phyloP scores from a whole-genome alignment of 2,888 invertebrate genomes.

The Creontiades dilutus region DNA sequence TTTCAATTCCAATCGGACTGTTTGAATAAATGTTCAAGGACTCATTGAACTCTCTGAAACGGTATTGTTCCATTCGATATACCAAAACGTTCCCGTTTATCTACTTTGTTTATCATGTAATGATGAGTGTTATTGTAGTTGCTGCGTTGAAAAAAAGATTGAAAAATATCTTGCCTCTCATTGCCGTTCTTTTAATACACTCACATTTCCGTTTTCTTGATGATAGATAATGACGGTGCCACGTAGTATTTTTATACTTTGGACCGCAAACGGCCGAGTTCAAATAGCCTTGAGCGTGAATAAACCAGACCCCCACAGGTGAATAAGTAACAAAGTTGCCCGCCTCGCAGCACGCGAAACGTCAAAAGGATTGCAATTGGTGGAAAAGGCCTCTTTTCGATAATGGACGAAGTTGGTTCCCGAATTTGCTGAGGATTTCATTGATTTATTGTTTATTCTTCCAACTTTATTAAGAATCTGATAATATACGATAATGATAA shows the following conservation, averaged over 20 bases:
- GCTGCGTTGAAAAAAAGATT: too few species aligned
- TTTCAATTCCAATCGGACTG: too few species aligned
- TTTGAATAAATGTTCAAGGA: too few species aligned
- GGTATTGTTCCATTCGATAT: too few species aligned
- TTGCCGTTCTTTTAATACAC: neutral
- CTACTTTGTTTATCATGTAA: neutral
- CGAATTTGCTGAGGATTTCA: neutral
- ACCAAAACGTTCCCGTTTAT: too few species aligned
- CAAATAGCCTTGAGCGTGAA: constrained; percentile 29
- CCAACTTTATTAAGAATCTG: neutral
- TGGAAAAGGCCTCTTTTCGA: constrained; percentile 10
- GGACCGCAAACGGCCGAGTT: neutral
- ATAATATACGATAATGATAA: too few species aligned
- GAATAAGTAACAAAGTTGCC: constrained; percentile 17
- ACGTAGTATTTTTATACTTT: neutral
- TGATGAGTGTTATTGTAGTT: neutral
- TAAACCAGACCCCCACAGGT: neutral
- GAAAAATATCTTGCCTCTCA: neutral
- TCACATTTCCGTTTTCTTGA: neutral
- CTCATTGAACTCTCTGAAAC: too few species aligned
- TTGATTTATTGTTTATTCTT: neutral
- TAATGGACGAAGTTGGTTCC: constrained; percentile 16
- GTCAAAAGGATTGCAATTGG: constrained; percentile 21
- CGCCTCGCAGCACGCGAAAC: constrained; percentile 30
- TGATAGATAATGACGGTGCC: neutral